Percentiles rank a stretch among this genome's conserved stretches.
Evolutionary conservation across 2,113 vertebrate species (phyloP).

Genomic region (Zosterops borbonicus): DNA sequence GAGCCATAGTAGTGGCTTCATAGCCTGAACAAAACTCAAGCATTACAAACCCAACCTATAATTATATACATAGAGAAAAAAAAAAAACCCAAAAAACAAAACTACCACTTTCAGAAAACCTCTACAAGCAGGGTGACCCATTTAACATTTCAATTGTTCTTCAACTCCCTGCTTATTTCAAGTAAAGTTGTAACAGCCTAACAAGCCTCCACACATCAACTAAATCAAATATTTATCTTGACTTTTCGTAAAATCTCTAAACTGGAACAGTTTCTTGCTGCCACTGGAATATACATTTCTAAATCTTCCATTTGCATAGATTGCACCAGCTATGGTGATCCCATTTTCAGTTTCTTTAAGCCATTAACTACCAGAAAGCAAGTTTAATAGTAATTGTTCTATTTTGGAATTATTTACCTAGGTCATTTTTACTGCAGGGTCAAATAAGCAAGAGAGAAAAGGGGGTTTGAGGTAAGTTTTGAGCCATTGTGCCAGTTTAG

Average conservation of each 20-base stretch:
- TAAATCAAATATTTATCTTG: background rate
- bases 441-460: background rate
- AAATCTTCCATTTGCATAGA: background rate
- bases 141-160: background rate
- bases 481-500: background rate
- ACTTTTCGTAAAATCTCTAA: background rate
- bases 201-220: accelerated
- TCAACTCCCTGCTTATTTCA: background rate
- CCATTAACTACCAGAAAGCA: background rate
- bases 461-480: background rate
- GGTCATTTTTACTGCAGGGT: background rate
- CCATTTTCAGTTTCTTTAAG: background rate
- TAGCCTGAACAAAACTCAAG: background rate
- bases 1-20: background rate
- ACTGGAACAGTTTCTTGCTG: background rate
- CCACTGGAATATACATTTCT: background rate
- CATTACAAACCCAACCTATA: background rate
- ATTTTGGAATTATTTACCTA: background rate
- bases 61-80: accelerated
- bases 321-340: background rate
- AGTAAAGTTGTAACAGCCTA: background rate
- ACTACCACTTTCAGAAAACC: background rate
- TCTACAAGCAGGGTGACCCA: background rate
- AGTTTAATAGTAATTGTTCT: background rate
- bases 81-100: background rate